These are phyloP conservation scores for Drosophila acutilabella DNA, from an alignment of 2,888 invertebrate genomes.

Conservation along the genomic window DNA sequence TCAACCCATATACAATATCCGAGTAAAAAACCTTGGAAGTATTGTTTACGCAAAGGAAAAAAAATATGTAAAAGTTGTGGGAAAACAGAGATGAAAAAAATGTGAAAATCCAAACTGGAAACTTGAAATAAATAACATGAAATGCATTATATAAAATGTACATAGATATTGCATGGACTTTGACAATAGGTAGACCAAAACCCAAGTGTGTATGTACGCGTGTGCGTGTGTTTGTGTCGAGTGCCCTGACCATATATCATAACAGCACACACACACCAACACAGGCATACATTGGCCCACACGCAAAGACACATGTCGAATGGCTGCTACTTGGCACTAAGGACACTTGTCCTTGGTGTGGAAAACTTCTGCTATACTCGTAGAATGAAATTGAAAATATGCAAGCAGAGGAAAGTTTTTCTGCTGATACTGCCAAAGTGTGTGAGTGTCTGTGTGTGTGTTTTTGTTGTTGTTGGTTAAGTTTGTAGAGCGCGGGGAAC, in stretches of 20 bases:
- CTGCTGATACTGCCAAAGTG: slow-evolving; percentile 50
- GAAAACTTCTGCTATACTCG: slow-evolving; percentile 66
- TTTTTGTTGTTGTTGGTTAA: slow-evolving; percentile 39
- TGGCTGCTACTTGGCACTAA: slow-evolving; percentile 40
- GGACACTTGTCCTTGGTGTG: slow-evolving; percentile 73
- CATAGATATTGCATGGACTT: slow-evolving; percentile 39
- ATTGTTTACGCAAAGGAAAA: slow-evolving; percentile 55
- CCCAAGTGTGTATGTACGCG: background rate
- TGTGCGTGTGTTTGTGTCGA: slow-evolving; percentile 11
- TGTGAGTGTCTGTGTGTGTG: slow-evolving; percentile 16
- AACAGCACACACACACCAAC: slow-evolving; percentile 32
- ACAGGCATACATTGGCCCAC: slow-evolving; percentile 14
- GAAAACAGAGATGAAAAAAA: slow-evolving; percentile 1
- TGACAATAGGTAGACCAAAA: slow-evolving; percentile 49
- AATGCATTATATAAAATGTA: slow-evolving; percentile 46
- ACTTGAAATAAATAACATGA: slow-evolving; percentile 48
- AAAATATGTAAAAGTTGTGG: slow-evolving; percentile 26
- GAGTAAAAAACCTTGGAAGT: slow-evolving; percentile 54
- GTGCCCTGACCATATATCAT: slow-evolving; percentile 53
- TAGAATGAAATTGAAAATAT: slow-evolving; percentile 74
- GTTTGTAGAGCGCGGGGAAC: slow-evolving; percentile 41
- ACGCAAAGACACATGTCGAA: slow-evolving; percentile 17
- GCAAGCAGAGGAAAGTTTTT: slow-evolving; percentile 64
- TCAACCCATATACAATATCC: slow-evolving; percentile 17
- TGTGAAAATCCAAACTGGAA: slow-evolving; percentile 44